Conservation (phyloP, 2,113 vertebrate species). For the Pedetes capensis region DNA sequence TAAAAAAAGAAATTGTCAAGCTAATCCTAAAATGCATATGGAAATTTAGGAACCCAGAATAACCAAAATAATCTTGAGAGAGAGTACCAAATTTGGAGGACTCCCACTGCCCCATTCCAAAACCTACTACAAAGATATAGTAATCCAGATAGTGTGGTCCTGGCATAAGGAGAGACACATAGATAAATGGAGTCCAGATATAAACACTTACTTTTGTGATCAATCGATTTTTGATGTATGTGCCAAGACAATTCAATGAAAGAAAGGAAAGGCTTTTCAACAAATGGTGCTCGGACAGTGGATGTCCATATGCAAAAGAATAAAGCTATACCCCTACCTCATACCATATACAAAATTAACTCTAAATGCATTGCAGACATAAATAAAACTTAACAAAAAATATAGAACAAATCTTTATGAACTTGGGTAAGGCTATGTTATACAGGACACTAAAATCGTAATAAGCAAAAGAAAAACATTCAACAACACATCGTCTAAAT, state of each 20-base stretch:
- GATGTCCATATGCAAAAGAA: neutral
- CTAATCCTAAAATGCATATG: neutral
- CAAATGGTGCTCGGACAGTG: neutral
- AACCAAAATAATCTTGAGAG: neutral
- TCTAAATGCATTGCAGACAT: neutral
- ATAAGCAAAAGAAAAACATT: neutral
- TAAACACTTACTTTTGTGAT: neutral
- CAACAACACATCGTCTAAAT: neutral
- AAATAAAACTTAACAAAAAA: neutral
- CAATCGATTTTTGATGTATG: neutral
- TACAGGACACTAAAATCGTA: neutral
- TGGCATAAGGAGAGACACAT: neutral
- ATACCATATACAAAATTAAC: neutral
- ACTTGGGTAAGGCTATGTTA: neutral
- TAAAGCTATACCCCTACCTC: too few relatives aligned
- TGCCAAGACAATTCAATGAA: neutral
- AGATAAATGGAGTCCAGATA: neutral
- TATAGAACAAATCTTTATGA: neutral
- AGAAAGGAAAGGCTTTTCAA: neutral
- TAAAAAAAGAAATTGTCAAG: neutral
- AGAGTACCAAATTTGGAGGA: neutral
- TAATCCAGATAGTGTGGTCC: neutral
- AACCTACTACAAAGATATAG: neutral
- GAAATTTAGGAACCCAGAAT: neutral
- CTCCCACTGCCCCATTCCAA: neutral